Conservation (phyloP, 1,140 invertebrate genomes). For the Ceratina japonica region DNA sequence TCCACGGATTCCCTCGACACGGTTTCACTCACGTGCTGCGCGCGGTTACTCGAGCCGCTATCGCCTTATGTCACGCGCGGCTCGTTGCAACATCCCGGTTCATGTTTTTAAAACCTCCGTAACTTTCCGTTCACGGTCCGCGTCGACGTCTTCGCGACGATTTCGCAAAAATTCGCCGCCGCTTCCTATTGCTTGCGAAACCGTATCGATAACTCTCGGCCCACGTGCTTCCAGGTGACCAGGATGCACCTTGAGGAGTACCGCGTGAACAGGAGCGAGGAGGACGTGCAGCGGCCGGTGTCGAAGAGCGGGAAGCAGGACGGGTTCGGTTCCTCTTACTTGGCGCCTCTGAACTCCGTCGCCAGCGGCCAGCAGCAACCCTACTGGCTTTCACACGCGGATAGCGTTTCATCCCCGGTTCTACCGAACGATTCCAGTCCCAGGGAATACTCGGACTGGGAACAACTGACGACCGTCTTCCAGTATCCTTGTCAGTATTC, state of each 20-base stretch:
- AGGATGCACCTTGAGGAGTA: constrained; percentile 61
- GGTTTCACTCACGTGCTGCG: neutral
- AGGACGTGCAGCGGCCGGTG: constrained; percentile 24
- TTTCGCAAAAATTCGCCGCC: neutral
- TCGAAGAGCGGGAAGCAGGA: constrained; percentile 44
- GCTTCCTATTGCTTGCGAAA: neutral
- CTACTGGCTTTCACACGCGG: constrained; percentile 51
- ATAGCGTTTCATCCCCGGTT: constrained; percentile 46
- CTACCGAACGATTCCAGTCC: constrained; percentile 35
- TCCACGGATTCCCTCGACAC: neutral
- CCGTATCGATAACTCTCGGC: neutral
- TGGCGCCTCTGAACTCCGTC: constrained; percentile 30
- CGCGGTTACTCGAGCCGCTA: neutral
- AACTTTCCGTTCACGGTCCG: neutral
- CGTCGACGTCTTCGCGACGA: neutral
- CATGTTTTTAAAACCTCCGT: neutral
- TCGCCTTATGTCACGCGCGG: constrained; percentile 3
- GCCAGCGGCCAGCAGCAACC: constrained; percentile 42
- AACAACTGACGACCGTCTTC: constrained; percentile 67
- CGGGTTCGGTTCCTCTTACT: constrained; percentile 10
- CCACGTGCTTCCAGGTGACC: neutral
- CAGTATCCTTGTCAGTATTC: constrained; percentile 65
- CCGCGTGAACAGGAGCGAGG: constrained; percentile 47
- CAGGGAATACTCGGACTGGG: constrained; percentile 68
- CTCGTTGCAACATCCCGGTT: constrained; percentile 16